A percentile compares a stretch with the other conserved stretches of the same genome.
phyloP scores from a whole-genome alignment of 2,113 vertebrate species.

The Sturnus vulgaris region DNA sequence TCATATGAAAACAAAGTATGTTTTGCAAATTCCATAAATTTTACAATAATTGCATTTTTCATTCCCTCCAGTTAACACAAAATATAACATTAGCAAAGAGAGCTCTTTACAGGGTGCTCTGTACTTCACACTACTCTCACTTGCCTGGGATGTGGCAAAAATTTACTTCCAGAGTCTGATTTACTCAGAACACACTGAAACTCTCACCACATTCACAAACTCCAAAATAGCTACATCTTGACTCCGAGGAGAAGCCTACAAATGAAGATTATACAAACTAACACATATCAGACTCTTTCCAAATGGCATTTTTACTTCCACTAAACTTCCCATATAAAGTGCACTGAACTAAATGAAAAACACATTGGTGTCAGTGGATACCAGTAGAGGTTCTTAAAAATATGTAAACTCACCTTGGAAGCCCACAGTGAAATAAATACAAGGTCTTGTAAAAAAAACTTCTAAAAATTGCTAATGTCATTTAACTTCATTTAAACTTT shows the following conservation, averaged over 20 bases:
- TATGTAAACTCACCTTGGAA: background rate
- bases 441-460: background rate
- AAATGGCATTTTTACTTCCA: background rate
- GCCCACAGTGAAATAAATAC: background rate
- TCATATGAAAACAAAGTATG: background rate
- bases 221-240: background rate
- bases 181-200: background rate
- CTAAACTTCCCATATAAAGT: background rate
- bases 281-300: background rate
- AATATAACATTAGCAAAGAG: background rate
- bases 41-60: background rate
- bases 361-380: background rate
- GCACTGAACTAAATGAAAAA: background rate
- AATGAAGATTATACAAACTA: background rate
- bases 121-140: background rate
- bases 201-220: background rate
- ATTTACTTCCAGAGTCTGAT: background rate
- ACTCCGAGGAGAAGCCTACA: background rate
- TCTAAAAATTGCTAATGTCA: background rate
- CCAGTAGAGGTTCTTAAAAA: background rate
- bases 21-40: background rate
- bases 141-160: background rate
- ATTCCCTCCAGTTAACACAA: background rate
- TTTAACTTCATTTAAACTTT: background rate
- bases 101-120: background rate